Base-by-base conservation (phyloP, 2,888 invertebrate genomes). In the Margaritifera margaritifera region DNA sequence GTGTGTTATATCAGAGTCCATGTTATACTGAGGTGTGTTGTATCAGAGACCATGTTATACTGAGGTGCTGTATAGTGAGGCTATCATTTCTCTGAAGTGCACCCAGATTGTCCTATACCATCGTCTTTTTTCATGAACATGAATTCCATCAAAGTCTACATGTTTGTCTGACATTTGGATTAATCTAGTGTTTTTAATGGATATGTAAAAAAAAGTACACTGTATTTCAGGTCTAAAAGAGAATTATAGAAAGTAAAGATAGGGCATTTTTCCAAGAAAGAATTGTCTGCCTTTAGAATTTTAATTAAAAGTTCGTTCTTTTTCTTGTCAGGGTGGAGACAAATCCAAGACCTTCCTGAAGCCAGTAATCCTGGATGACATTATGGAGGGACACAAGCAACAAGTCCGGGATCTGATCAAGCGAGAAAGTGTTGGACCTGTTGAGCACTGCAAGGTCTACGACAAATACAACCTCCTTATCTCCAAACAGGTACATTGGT, bases 341-440 rank as follows among this genome's bases (percentile, higher is more conserved):
- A 87, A 87, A 71, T 79, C 81, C 50, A 87, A 86, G 68, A 78
- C 86, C 1, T 83, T 83, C 70, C 77, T 90, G 69, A 84, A 95
- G 93, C 97, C 97, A 1, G 92, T 93, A 2, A 93, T 97, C 79
- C 93, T 94, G 27, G 91, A 92, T 19, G 93, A 94, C 57, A 92
- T 94, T 53, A 91, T 96, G 5, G 92, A 92, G 3, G 87, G 89
- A 0, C 94, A 94, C 78, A 93, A 93, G 79, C 88, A 90, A 64
- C 90, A 91, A 74, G 92, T 97, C 4, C 89, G 91, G 11, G 91
- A 92, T 51, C 78, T 89, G 51, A 83, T 90, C 59, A 80, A 77
- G 60, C 71, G 79, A 51, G 89, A 90, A 74, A 87, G 87, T 69
- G 79, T 83, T 20, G 84, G 85, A 6, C 90, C 90, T 2, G 77